Conservation (phyloP, 2,888 invertebrate genomes). For the Girardia tigrina region DNA sequence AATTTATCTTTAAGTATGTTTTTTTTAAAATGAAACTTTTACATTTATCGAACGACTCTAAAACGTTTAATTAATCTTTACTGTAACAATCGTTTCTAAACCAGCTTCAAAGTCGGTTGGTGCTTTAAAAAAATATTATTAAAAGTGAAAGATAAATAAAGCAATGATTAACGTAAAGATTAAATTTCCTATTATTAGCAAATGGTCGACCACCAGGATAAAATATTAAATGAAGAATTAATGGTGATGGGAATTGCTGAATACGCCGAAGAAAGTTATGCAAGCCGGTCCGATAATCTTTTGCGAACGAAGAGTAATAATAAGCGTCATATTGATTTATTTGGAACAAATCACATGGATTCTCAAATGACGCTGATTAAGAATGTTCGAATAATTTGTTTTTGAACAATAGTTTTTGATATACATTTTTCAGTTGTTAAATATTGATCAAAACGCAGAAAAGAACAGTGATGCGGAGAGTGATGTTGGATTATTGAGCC, state of each 20-base stretch:
- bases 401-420: too few relatives aligned
- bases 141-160: too few relatives aligned
- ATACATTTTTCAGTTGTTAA: slow-evolving; percentile 11
- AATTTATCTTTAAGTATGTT: too few relatives aligned
- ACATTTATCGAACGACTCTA: too few relatives aligned
- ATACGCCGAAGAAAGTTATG: not conserved
- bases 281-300: not conserved
- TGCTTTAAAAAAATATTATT: too few relatives aligned
- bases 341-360: not conserved
- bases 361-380: not conserved
- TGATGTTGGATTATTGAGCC: not conserved
- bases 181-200: too few relatives aligned
- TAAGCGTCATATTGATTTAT: slow-evolving; percentile 12
- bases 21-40: too few relatives aligned
- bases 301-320: not conserved
- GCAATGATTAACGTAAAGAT: too few relatives aligned
- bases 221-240: slow-evolving; percentile 1
- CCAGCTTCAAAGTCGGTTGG: too few relatives aligned
- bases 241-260: slow-evolving; percentile 12
- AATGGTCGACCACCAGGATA: slow-evolving; percentile 5
- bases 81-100: too few relatives aligned
- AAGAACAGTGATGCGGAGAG: not conserved
- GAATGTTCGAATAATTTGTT: too few relatives aligned
- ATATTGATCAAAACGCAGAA: not conserved
- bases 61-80: too few relatives aligned